Percentiles rank a stretch among this genome's conserved stretches.
These are phyloP conservation scores for Pogonus chalceus DNA, from an alignment of 1,140 invertebrate species.

Conservation along the genomic window DNA sequence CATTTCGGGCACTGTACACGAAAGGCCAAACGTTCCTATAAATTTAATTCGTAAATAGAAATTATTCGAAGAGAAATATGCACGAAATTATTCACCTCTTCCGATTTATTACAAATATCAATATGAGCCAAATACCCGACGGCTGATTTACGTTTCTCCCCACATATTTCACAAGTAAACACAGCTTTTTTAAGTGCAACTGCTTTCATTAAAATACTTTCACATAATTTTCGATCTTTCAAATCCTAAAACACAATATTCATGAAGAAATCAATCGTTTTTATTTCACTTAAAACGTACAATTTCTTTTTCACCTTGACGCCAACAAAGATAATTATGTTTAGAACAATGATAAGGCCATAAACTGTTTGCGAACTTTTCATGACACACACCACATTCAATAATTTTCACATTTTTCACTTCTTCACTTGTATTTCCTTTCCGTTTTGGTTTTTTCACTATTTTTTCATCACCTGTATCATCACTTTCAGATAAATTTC, in stretches of 20 bases:
- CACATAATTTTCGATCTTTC: conserved; percentile 21
- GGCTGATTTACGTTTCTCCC: conserved; percentile 40
- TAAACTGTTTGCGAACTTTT: conserved; percentile 15
- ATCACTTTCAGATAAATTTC: background rate
- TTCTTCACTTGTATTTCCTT: conserved; percentile 1
- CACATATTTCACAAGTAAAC: conserved; percentile 48
- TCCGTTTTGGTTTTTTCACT: background rate
- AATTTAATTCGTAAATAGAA: too few relatives aligned
- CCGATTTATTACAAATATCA: conserved; percentile 46
- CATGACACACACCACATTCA: conserved; percentile 27
- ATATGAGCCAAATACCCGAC: conserved; percentile 53
- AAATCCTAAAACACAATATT: conserved; percentile 22
- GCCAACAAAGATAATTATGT: conserved; percentile 30
- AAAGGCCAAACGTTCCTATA: conserved; percentile 41
- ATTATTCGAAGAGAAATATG: conserved; percentile 12
- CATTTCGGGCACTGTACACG: conserved; percentile 46
- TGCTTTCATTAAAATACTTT: conserved; percentile 18
- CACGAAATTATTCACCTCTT: conserved; percentile 34
- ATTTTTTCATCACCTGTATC: background rate
- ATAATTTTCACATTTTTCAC: background rate
- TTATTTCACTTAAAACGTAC: background rate
- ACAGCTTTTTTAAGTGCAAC: conserved; percentile 31
- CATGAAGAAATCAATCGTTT: background rate
- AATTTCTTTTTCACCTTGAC: conserved; percentile 16
- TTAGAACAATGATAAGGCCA: conserved; percentile 25